Evolutionary conservation across 2,888 invertebrate genomes (phyloP), one percentile per base, ranked within the genome.

Genomic region (Heliconius aoede): DNA sequence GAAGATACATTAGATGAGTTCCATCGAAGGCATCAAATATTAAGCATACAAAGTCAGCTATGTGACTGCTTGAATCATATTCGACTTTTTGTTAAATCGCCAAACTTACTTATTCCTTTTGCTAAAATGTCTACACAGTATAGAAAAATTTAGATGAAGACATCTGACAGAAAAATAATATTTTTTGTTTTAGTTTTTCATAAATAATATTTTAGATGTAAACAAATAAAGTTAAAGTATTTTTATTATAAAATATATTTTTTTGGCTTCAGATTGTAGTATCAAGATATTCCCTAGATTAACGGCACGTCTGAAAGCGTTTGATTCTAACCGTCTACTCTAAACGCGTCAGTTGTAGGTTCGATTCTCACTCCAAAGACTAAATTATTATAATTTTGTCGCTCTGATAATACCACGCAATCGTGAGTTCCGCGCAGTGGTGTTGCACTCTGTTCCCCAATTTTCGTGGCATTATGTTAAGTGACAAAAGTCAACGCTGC

Each of bases 31-130:
- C 78, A 77, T 78, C 80, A 67, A 58, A 40, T 62, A 69, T 77
- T 58, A 76, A 55, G 73, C 65, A 79, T 74, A 79, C 79, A 77
- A 79, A 75, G 74, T 74, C 76, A 62, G 67, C 64, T 74, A 78
- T 78, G 78, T 74, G 74, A 62, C 74, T 73, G 60, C 67, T 65
- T 64, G 46, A 64, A 79, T 77, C 72, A 72, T 78, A 79, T 77
- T 76, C 74, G 68, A 69, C 36, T 79, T 79, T 77, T 79, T 79
- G 74, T 61, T 60, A 28, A 58, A 28, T 51, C 76, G 72, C 65
- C 80, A 67, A 79, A 80, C 77, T 81, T 82, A 81, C 82, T 81
- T 82, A 76, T 81, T 82, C 82, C 79, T 84, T 86, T 84, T 84
- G 84, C 81, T 80, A 80, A 51, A 78, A 73, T 51, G 72, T 65